These are phyloP conservation scores for Anabacerthia variegaticeps DNA, from an alignment of 2,797 vertebrate genomes.

Conservation along the genomic window DNA sequence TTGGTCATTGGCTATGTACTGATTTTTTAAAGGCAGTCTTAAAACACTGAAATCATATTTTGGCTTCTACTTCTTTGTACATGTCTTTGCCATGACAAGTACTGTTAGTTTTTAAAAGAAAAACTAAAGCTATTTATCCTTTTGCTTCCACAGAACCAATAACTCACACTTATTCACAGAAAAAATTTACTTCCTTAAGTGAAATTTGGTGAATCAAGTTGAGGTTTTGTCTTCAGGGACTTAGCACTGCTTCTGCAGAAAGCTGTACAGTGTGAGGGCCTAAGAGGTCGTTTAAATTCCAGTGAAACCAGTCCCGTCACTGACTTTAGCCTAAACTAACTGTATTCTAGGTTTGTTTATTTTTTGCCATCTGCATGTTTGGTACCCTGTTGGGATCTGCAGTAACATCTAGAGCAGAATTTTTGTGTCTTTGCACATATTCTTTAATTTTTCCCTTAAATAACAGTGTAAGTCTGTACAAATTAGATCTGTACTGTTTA, in stretches of 20 bases:
- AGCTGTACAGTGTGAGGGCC: not conserved
- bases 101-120: slow-evolving; percentile 57
- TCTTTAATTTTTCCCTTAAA: not conserved
- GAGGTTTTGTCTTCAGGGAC: slow-evolving; percentile 5
- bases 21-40: slow-evolving; percentile 9
- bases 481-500: not conserved
- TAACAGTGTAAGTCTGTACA: not conserved
- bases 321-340: not conserved
- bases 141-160: slow-evolving; percentile 20
- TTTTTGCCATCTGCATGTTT: not conserved
- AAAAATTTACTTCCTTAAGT: not conserved
- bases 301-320: not conserved
- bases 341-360: not conserved
- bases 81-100: slow-evolving; percentile 37
- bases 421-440: not conserved
- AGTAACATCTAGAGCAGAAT: not conserved
- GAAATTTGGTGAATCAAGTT: not conserved
- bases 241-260: not conserved
- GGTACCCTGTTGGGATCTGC: not conserved
- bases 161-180: not conserved
- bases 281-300: not conserved
- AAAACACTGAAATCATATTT: slow-evolving; percentile 9
- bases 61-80: slow-evolving; percentile 31
- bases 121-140: not conserved
- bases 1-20: not conserved